Conservation (phyloP, 2,113 vertebrate species). For the Vimba vimba region DNA sequence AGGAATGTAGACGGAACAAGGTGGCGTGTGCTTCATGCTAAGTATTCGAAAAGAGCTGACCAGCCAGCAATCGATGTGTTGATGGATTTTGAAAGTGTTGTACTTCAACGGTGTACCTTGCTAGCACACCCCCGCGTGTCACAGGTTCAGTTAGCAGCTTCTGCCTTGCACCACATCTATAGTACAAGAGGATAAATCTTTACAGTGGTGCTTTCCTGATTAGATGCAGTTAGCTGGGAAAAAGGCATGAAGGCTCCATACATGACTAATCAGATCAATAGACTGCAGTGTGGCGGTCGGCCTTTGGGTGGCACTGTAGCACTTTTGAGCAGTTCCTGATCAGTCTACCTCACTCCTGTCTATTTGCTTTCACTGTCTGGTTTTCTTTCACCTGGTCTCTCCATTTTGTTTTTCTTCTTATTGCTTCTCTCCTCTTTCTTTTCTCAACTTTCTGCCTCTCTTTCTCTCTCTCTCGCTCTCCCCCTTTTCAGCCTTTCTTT, state of each 20-base stretch:
- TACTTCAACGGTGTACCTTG: neutral
- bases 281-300: constrained; percentile 1
- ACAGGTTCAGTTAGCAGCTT: neutral
- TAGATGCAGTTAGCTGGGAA: constrained; percentile 24
- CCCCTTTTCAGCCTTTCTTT: neutral
- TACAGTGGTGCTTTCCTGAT: constrained; percentile 7
- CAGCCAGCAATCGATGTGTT: constrained; percentile 32
- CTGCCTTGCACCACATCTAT: neutral
- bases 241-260: constrained; percentile 24
- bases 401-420: constrained; percentile 26
- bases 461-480: neutral
- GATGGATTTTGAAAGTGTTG: constrained; percentile 28
- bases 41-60: constrained; percentile 38
- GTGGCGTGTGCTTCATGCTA: constrained; percentile 33
- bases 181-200: constrained; percentile 12
- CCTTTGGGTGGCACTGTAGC: constrained; percentile 59
- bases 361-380: neutral
- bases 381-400: constrained; percentile 20
- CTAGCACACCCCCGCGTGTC: neutral
- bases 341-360: constrained; percentile 13
- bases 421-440: constrained; percentile 16
- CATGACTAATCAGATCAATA: constrained; percentile 50
- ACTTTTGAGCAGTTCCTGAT: constrained; percentile 42
- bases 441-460: constrained; percentile 9
- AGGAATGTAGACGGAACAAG: constrained; percentile 36